phyloP scores from a whole-genome alignment of 2,113 vertebrate genomes.

The Pleuronectes platessa region DNA sequence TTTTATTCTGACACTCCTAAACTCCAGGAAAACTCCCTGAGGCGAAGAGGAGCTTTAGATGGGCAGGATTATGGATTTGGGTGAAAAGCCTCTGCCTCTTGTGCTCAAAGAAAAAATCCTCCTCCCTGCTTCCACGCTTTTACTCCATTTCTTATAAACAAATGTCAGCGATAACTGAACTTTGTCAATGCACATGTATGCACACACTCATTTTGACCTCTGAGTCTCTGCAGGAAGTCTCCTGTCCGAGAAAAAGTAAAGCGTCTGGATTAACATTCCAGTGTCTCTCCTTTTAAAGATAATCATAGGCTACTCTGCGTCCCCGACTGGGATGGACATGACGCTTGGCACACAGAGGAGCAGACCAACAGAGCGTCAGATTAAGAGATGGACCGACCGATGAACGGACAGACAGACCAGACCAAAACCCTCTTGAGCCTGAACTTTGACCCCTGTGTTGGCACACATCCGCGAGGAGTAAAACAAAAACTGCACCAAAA shows the following conservation, averaged over 20 bases:
- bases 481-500: constrained; percentile 23
- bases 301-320: constrained; percentile 49
- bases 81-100: constrained; percentile 12
- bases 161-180: not conserved
- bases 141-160: constrained; percentile 2
- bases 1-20: constrained; percentile 29
- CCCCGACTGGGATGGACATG: constrained; percentile 34
- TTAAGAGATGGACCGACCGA: constrained; percentile 56
- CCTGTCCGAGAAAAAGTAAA: constrained; percentile 6
- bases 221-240: not conserved
- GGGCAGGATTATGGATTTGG: constrained; percentile 39
- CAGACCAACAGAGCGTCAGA: constrained; percentile 23
- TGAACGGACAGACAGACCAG: not conserved
- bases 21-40: constrained; percentile 17
- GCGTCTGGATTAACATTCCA: constrained; percentile 50
- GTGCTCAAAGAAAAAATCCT: not conserved
- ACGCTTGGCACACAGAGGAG: constrained; percentile 27
- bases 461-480: not conserved
- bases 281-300: constrained; percentile 53
- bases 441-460: no score
- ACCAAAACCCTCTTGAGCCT: no score
- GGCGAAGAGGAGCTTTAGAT: constrained; percentile 12
- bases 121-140: not conserved
- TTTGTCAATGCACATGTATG: not conserved
- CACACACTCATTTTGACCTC: not conserved